Evolutionary conservation across 2,888 invertebrate genomes (phyloP).

Genomic region (Elysia crispata): DNA sequence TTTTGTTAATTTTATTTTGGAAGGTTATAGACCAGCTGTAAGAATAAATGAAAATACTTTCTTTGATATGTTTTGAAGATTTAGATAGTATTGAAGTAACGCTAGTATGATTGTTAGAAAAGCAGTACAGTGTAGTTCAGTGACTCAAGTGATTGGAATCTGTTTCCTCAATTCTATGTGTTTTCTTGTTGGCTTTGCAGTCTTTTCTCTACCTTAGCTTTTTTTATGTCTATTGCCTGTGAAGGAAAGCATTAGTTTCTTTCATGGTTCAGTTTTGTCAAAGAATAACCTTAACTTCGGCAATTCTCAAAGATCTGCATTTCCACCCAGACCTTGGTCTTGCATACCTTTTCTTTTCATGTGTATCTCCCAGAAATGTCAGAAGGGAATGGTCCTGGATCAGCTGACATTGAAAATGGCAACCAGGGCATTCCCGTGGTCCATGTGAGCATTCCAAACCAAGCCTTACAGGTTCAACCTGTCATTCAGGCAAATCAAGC

Average conservation of each 20-base stretch:
- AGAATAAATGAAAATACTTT: no score
- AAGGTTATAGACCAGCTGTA: no score
- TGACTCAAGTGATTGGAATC: neutral
- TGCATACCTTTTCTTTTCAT: conserved; percentile 23
- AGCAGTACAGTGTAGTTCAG: no score
- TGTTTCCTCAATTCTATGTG: neutral
- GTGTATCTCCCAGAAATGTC: conserved; percentile 58
- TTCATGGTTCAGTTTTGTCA: no score
- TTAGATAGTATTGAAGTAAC: no score
- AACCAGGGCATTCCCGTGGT: conserved; percentile 82
- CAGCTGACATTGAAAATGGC: conserved; percentile 59
- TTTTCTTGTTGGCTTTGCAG: neutral
- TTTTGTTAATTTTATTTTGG: no score
- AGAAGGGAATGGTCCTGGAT: conserved; percentile 55
- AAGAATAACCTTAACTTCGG: no score
- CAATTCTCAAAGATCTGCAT: no score
- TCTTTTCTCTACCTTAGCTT: neutral
- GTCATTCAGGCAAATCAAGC: conserved; percentile 88
- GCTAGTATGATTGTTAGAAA: no score
- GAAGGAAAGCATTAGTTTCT: no score
- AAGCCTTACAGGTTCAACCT: conserved; percentile 86
- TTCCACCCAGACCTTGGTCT: neutral
- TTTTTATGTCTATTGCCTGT: no score
- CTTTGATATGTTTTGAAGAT: no score
- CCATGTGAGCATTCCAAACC: conserved; percentile 83